Evolutionary conservation across 2,888 invertebrate genomes (phyloP).

Genomic region (Ptycholaimellus sp.): DNA sequence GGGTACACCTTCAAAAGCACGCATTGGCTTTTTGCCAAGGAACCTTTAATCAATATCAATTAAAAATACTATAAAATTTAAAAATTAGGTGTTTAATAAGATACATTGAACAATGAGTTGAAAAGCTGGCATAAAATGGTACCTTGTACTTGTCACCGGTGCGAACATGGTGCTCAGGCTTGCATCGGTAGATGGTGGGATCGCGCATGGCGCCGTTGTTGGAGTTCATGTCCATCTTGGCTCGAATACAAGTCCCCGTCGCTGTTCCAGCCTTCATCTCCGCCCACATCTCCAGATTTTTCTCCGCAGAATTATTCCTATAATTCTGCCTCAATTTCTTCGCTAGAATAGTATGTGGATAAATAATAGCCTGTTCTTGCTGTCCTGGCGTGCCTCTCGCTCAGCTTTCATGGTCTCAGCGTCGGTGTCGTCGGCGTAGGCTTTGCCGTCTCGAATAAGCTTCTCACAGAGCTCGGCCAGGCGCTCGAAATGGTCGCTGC

Average conservation of each 20-base stretch:
- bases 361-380: conserved; percentile 27
- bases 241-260: conserved; percentile 71
- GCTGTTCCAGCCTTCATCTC: conserved; percentile 69
- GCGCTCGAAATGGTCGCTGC: conserved; percentile 82
- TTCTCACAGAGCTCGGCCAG: conserved; percentile 66
- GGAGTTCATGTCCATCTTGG: conserved; percentile 88
- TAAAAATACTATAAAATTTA: conserved; percentile 3
- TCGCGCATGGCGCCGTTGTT: conserved; percentile 87
- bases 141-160: conserved; percentile 86
- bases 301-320: conserved; percentile 42
- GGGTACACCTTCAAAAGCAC: conserved; percentile 60
- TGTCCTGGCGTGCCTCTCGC: conserved; percentile 62
- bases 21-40: too few relatives aligned
- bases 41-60: too few relatives aligned
- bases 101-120: not conserved
- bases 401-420: conserved; percentile 80
- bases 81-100: conserved; percentile 2
- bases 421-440: conserved; percentile 86
- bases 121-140: too few relatives aligned
- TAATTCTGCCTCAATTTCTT: conserved; percentile 1
- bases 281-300: conserved; percentile 66
- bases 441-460: conserved; percentile 60
- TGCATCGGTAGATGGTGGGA: conserved; percentile 93
- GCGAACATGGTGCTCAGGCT: conserved; percentile 71
- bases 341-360: conserved; percentile 2